A percentile compares a stretch with the other conserved stretches of the same genome.
Conservation (phyloP, 2,113 vertebrate species). For the Cryptomyrus ogoouensis region DNA sequence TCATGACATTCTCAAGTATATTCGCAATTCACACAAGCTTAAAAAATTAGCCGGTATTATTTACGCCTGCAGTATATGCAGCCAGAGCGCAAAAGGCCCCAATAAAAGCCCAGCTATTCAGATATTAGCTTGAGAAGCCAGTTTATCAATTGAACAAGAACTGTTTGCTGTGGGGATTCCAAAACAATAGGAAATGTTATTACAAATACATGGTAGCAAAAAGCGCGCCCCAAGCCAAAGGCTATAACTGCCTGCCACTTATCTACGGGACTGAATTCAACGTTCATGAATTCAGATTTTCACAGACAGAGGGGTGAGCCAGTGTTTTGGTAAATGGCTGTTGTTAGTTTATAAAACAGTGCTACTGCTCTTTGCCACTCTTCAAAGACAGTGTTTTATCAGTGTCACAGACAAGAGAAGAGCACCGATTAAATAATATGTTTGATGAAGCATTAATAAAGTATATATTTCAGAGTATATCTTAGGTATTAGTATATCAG, state of each 20-base stretch:
- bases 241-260: background rate
- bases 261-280: background rate
- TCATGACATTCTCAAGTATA: background rate
- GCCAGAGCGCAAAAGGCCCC: background rate
- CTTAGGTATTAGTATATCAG: background rate
- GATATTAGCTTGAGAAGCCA: background rate
- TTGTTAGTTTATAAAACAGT: background rate
- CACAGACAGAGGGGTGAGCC: background rate
- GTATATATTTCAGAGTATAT: background rate
- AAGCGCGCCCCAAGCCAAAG: background rate
- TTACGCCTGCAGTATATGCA: background rate
- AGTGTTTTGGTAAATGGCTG: background rate
- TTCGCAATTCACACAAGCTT: background rate
- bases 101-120: background rate
- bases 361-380: background rate
- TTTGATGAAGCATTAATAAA: background rate
- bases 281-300: background rate
- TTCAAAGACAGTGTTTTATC: background rate
- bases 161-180: slow-evolving; percentile 13
- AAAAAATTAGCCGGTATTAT: background rate
- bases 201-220: background rate
- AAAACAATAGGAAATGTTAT: slow-evolving; percentile 17
- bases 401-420: background rate
- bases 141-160: background rate
- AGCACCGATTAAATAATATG: background rate